Evolutionary conservation across 2,888 invertebrate genomes (phyloP).

Genomic region (Volucella bombylans): DNA sequence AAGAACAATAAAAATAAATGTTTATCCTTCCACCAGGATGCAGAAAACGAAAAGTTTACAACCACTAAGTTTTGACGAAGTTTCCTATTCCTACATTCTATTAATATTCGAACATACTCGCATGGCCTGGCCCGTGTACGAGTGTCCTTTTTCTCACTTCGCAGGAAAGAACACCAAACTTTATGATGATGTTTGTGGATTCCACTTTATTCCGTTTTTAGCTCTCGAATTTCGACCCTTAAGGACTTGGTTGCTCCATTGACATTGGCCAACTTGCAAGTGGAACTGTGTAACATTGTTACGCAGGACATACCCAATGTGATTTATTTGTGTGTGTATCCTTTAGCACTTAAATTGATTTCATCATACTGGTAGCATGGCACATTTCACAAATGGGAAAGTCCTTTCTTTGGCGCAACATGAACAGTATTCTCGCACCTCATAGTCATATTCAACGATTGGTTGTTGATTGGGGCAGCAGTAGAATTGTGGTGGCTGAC

Average conservation of each 20-base stretch:
- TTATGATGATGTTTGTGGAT: not conserved
- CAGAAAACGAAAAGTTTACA: not conserved
- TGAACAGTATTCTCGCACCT: no score
- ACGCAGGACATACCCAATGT: not conserved
- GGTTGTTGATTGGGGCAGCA: no score
- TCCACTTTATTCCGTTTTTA: not conserved
- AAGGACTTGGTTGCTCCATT: not conserved
- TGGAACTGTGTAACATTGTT: not conserved
- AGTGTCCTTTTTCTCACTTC: not conserved
- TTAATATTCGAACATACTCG: not conserved
- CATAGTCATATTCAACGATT: not conserved
- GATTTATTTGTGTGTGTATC: conserved; percentile 6
- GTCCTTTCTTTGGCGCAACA: not conserved
- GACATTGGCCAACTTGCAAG: conserved; percentile 1
- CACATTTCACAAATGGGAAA: conserved; percentile 20
- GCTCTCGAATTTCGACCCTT: not conserved
- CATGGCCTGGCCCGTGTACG: not conserved
- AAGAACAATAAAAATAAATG: not conserved
- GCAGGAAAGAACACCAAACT: not conserved
- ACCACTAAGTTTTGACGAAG: not conserved
- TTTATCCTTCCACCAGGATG: not conserved
- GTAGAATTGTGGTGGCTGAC: not conserved
- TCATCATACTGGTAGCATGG: conserved; percentile 11
- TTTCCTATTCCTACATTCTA: not conserved
- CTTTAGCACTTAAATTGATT: conserved; percentile 15